Conservation (phyloP, 1,140 invertebrate species). For the Zaprionus lachaisei region DNA sequence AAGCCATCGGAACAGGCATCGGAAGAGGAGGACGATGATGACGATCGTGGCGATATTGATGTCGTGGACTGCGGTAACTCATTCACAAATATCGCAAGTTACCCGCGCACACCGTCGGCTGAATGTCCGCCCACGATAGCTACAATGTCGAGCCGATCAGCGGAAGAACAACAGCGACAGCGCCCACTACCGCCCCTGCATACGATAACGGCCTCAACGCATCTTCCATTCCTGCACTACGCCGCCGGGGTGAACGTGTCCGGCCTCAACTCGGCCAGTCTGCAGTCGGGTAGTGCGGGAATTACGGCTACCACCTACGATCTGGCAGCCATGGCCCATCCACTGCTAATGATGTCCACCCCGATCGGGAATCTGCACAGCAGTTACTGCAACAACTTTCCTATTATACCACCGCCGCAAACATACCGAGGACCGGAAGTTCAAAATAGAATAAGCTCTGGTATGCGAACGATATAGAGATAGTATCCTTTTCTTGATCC, state of each 20-base stretch:
- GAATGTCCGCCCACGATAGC: slow-evolving; percentile 48
- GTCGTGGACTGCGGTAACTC: slow-evolving; percentile 64
- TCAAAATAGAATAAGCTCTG: slow-evolving; percentile 74
- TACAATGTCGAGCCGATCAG: slow-evolving; percentile 23
- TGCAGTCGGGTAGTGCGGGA: slow-evolving; percentile 46
- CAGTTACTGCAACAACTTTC: slow-evolving; percentile 69
- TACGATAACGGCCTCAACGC: slow-evolving; percentile 70
- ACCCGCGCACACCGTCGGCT: slow-evolving; percentile 48
- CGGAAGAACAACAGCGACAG: slow-evolving; percentile 50
- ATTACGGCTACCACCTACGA: slow-evolving; percentile 61
- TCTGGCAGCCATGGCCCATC: slow-evolving; percentile 70
- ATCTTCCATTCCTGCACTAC: slow-evolving; percentile 73
- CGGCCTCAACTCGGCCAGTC: slow-evolving; percentile 34
- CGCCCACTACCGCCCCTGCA: slow-evolving; percentile 71
- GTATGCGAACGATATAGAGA: slow-evolving; percentile 72
- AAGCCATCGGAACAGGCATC: slow-evolving; percentile 56
- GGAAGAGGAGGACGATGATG: slow-evolving; percentile 60
- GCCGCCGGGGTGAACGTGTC: slow-evolving; percentile 62
- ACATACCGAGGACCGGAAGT: slow-evolving; percentile 63
- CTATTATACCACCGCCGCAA: slow-evolving; percentile 66
- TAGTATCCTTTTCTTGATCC: slow-evolving; percentile 4
- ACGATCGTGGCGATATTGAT: slow-evolving; percentile 67
- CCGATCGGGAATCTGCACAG: slow-evolving; percentile 66
- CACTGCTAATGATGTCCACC: slow-evolving; percentile 71
- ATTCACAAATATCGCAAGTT: slow-evolving; percentile 33